Conservation (phyloP, 92 coral and sea anemone species). For the Epizoanthus ramosus region DNA sequence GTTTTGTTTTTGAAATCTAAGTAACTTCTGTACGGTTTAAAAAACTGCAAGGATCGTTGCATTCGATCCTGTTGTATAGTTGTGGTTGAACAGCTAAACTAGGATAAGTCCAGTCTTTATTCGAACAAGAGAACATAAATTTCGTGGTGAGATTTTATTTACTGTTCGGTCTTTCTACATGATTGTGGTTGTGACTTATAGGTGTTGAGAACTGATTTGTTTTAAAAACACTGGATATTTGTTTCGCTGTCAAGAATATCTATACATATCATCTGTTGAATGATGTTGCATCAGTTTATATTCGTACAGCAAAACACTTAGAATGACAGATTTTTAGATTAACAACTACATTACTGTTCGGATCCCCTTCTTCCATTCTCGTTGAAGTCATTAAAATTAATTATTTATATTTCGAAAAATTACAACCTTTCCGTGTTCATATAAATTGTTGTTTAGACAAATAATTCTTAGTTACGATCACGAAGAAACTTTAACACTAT, state of each 20-base stretch:
- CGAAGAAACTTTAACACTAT: neutral
- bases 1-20: neutral
- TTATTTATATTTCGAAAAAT: slow-evolving; percentile 18
- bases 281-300: neutral
- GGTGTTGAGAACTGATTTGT: slow-evolving; percentile 14
- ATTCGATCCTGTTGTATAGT: slow-evolving; percentile 4
- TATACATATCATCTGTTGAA: neutral
- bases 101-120: too few species aligned
- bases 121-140: neutral
- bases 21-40: neutral
- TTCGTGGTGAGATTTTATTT: slow-evolving; percentile 15
- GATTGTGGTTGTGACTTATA: slow-evolving; percentile 25
- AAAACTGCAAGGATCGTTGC: neutral
- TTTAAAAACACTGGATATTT: slow-evolving; percentile 20
- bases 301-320: neutral
- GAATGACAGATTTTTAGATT: neutral
- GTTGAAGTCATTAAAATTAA: neutral
- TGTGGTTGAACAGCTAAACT: too few species aligned
- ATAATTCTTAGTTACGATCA: neutral
- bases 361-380: neutral
- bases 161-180: neutral
- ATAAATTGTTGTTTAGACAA: slow-evolving; percentile 5
- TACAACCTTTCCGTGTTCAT: slow-evolving; percentile 7
- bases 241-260: neutral
- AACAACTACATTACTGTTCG: neutral